Base-by-base conservation (phyloP, 2,888 invertebrate species). In the Chirona hameri region DNA sequence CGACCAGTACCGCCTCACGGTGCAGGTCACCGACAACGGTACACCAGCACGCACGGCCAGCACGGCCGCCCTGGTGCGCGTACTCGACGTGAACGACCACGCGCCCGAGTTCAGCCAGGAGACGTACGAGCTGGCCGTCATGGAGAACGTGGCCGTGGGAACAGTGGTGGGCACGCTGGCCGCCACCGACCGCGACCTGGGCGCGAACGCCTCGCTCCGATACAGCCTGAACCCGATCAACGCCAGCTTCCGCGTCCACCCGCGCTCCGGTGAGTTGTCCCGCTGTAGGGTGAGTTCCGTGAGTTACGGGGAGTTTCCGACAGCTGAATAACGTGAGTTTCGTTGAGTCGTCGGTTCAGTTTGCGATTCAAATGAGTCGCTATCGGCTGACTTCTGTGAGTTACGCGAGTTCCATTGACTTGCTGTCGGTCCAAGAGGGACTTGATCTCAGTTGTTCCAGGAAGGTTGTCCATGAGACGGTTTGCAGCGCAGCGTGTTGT, bases 1-100 rank as follows among this genome's bases (percentile, higher is more conserved):
- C 84, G 91, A 91, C 69, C 93, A 93, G 86, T 91, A 94, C 48
- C 94, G 96, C 86, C 88, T 99, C 55, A 92, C 93, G 9, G 91
- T 99, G 9, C 91, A 93, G 24, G 98, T 97, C 0, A 92, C 92
- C 69, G 98, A 99, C 88, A 91, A 92, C 80, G 98, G 98, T 0
- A 92, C 91, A 82, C 95, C 96, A 0, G 90, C 93, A 2, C 90
- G 93, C 83, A 92, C 92, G 82, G 90, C 93, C 0, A 90, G 93
- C 0, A 93, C 94, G 0, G 91, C 94, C 0, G 92, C 97, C 12
- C 91, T 93, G 82, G 91, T 96, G 27, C 93, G 92, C 86, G 91
- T 94, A 2, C 92, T 92, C 76, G 91, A 92, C 39, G 91, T 91
- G 48, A 91, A 91, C 3, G 91, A 91, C 84, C 92, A 91, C 24